Conservation (phyloP, 2,888 invertebrate genomes). For the Tridacna crocea region DNA sequence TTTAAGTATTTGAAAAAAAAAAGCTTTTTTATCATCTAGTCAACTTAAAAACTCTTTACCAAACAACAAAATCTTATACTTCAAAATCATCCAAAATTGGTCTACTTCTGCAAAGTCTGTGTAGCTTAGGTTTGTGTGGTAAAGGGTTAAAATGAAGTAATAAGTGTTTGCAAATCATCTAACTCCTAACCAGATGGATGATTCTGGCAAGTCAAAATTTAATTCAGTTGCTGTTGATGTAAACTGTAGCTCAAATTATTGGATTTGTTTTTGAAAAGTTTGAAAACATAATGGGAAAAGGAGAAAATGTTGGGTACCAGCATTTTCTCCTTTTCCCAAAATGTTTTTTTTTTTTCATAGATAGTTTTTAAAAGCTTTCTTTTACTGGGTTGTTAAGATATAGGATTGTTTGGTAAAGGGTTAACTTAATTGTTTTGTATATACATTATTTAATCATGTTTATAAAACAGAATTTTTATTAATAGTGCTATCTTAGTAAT, state of each 20-base stretch:
- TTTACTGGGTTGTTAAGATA: background rate
- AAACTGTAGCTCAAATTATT: background rate
- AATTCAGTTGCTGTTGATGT: background rate
- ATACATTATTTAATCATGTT: no score
- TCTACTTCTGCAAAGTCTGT: background rate
- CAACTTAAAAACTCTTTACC: no score
- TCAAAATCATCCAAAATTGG: no score
- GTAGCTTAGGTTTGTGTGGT: background rate
- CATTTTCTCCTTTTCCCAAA: constrained; percentile 5
- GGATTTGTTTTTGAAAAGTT: background rate
- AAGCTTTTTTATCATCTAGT: no score
- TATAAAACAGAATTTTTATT: no score
- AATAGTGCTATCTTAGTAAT: no score
- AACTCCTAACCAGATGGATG: no score
- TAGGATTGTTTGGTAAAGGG: background rate
- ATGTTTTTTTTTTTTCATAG: background rate
- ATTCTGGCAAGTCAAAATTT: no score
- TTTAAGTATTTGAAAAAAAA: no score
- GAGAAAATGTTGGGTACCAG: constrained; percentile 4
- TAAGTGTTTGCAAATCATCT: background rate
- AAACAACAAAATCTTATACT: no score
- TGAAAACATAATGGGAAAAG: constrained; percentile 7
- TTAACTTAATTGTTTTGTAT: background rate
- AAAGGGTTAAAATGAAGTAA: background rate
- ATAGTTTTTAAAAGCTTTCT: background rate